Evolutionary conservation across 2,797 vertebrate genomes (phyloP).

Genomic region (Microchirus variegatus): DNA sequence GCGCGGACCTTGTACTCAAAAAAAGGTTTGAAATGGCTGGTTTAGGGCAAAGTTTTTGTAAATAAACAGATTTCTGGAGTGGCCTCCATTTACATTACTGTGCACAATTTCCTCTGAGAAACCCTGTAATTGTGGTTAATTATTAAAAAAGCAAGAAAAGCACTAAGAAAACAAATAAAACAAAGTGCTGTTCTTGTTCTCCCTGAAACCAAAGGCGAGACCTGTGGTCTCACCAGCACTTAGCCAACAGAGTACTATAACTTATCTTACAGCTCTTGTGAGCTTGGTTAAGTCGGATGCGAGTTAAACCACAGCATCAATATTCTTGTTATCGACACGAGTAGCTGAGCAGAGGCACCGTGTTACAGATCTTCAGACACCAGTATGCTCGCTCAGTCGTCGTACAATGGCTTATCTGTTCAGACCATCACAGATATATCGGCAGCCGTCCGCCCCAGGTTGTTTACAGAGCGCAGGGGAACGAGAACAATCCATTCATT

Average conservation of each 20-base stretch:
- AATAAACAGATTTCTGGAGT: too few relatives aligned
- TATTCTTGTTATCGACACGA: not conserved
- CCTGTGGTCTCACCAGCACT: not conserved
- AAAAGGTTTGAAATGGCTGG: too few relatives aligned
- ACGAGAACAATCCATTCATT: slow-evolving; percentile 44
- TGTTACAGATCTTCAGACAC: not conserved
- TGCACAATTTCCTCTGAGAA: too few relatives aligned
- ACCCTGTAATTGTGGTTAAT: too few relatives aligned
- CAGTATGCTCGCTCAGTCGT: not conserved
- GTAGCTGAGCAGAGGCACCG: not conserved
- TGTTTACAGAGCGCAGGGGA: slow-evolving; percentile 46
- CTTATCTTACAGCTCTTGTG: slow-evolving; percentile 8
- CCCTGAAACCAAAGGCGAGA: too few relatives aligned
- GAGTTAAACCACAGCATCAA: not conserved
- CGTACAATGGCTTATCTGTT: slow-evolving; percentile 62
- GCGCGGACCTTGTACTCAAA: too few relatives aligned
- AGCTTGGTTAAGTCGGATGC: not conserved
- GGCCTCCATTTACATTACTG: too few relatives aligned
- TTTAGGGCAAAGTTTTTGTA: too few relatives aligned
- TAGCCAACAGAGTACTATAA: slow-evolving; percentile 3
- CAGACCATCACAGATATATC: slow-evolving; percentile 22
- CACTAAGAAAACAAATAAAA: too few relatives aligned
- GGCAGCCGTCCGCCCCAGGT: slow-evolving; percentile 45
- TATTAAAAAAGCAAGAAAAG: too few relatives aligned
- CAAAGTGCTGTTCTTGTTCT: too few relatives aligned